These are phyloP conservation scores for Holcopasites calliopsidis DNA, from an alignment of 1,140 invertebrate species.

Conservation along the genomic window DNA sequence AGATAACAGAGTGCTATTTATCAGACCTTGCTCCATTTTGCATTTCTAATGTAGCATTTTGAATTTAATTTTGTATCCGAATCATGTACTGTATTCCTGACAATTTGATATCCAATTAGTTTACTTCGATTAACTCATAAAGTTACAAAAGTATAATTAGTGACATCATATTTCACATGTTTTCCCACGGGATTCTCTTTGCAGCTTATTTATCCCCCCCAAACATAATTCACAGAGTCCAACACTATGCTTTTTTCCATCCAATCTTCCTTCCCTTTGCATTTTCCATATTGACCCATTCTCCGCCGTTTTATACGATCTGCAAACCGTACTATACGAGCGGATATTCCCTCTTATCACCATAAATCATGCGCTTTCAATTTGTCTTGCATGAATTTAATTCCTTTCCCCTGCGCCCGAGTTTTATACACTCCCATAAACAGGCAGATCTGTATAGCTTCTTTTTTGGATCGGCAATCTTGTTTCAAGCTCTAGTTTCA, in stretches of 20 bases:
- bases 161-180: too few relatives aligned
- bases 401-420: neutral
- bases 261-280: neutral
- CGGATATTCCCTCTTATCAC: neutral
- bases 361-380: constrained; percentile 16
- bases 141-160: neutral
- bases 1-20: too few relatives aligned
- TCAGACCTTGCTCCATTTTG: too few relatives aligned
- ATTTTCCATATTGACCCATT: neutral
- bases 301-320: neutral
- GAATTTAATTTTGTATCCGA: too few relatives aligned
- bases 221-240: neutral
- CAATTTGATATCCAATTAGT: neutral
- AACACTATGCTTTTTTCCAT: neutral
- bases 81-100: too few relatives aligned
- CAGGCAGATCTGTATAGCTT: too few relatives aligned
- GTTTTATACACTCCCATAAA: too few relatives aligned
- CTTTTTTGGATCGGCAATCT: too few relatives aligned
- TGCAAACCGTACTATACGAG: neutral
- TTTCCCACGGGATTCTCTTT: neutral
- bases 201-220: neutral
- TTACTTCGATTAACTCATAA: neutral
- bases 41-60: too few relatives aligned
- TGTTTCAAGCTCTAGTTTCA: too few relatives aligned
- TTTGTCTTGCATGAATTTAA: neutral